Base-by-base conservation (phyloP, 2,113 vertebrate species). In the Collichthys lucidus region DNA sequence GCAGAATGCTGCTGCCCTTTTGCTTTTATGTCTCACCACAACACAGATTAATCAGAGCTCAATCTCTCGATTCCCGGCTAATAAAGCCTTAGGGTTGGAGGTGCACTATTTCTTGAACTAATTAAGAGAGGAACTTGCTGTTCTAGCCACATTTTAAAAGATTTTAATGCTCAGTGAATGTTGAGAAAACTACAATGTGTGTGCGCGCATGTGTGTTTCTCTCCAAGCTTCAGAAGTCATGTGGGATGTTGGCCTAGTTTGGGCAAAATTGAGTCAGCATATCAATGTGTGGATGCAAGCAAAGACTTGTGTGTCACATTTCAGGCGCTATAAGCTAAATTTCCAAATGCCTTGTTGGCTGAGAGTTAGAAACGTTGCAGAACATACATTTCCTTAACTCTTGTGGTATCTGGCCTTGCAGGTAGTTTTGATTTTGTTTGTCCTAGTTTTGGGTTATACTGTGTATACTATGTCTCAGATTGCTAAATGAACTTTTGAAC, bases 61-160 rank as follows among this genome's bases (percentile, higher is more conserved):
- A 79, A 75, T 89, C 77, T 77, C 35, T 40, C 35, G 60, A 90
- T 87, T 80, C 79, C 61, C 73, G 24, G 74, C 57, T 88, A 87
- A 89, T 88, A 82, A 90, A 88, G 84, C 91, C 91, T 88, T 1
- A 20, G 68, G 88, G 74, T n/a, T 42, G 17, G 69, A 85, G 70
- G 53, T 60, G 79, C 77, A 66, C 84, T 83, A 67, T 88, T 89
- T 90, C 77, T 79, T 70, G 53, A 88, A 84, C 84, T 91, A 89
- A 93, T 91, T 88, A 91, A 85, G 60, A 83, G 66, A 50, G 72
- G 77, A 74, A 91, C n/a, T 89, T 89, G 91, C 91, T 90, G 87
- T 75, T 87, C 57, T 72, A 70, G 80, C 17, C 77, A 85, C 75
- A 88, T 73, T 84, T 77, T 56, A 64, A 76, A 72, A 88, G 69